A percentile compares a stretch with the other conserved stretches of the same genome.
Evolutionary conservation across 1,140 invertebrate genomes (phyloP).

Genomic region (Trichomalopsis sarcophagae): DNA sequence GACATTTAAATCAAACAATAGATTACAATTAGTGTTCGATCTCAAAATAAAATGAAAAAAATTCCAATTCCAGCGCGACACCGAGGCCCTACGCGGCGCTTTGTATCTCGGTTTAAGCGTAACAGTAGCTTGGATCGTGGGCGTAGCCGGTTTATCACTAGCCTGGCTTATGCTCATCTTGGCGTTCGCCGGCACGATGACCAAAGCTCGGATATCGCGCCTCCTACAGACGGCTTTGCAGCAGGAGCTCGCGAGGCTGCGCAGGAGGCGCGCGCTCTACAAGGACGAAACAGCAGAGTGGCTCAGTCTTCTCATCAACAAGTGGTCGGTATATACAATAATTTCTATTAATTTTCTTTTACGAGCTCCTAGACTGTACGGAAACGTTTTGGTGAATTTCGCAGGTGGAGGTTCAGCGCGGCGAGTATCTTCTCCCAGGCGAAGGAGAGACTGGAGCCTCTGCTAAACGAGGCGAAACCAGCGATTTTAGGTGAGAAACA

Average conservation of each 20-base stretch:
- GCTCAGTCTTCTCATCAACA: slow-evolving; percentile 76
- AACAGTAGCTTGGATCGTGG: slow-evolving; percentile 66
- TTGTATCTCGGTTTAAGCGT: slow-evolving; percentile 62
- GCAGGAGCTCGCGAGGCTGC: slow-evolving; percentile 69
- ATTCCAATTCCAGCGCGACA: slow-evolving; percentile 59
- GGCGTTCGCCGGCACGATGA: slow-evolving; percentile 63
- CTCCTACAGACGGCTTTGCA: slow-evolving; percentile 64
- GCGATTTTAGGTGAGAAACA: slow-evolving; percentile 72
- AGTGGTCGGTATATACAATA: slow-evolving; percentile 70
- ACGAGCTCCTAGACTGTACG: background rate
- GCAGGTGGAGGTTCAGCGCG: slow-evolving; percentile 77
- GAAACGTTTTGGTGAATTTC: slow-evolving; percentile 32
- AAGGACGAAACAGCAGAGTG: slow-evolving; percentile 76
- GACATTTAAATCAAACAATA: no score
- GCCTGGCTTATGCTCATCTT: slow-evolving; percentile 69
- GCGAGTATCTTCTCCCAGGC: slow-evolving; percentile 73
- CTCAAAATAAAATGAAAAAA: no score
- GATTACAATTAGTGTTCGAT: no score
- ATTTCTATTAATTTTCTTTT: background rate
- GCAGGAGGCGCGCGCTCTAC: slow-evolving; percentile 72
- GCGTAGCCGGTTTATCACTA: slow-evolving; percentile 65
- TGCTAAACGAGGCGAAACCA: slow-evolving; percentile 74
- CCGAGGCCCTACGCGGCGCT: slow-evolving; percentile 61
- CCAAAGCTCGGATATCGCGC: slow-evolving; percentile 62
- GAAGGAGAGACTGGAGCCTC: slow-evolving; percentile 74